Base-by-base conservation (phyloP, 1,140 invertebrate genomes). In the Anoplophora glabripennis region DNA sequence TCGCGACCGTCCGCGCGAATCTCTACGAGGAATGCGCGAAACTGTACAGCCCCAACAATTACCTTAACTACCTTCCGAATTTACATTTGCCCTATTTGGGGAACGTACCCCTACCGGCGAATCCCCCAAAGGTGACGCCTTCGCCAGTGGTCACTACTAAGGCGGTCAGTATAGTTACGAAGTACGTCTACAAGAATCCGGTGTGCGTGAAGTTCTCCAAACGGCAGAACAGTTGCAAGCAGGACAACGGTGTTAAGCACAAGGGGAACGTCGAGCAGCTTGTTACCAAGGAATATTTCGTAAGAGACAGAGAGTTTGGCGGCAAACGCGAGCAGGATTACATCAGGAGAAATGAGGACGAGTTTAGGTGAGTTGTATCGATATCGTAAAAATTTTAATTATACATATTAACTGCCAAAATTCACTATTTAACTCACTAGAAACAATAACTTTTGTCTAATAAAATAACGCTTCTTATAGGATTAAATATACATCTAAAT, bases 121-220 rank as follows among this genome's bases (percentile, higher is more conserved):
- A 51, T 53, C 15, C 59, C 8, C 51, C 56, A 7, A 60, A 47
- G 15, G 64, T 72, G 37, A 62, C 63, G 34, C 70, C 70, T 17
- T 56, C 70, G 18, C 64, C 63, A 42, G 68, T 68, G 33, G 14
- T 62, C 1, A 69, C 65, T 17, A 73, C 68, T 4, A 72, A 70
- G 59, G 67, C 73, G 45, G 58, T 72, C 5, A 70, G 59, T 40
- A 56, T 72, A 4, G 61, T 69, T 15, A 74, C 69, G 5, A 69
- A 69, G 56, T 74, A 72, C 45, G 63, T 74, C 0, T 65, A 67
- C 38, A 67, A 64, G 38, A 74, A 65, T 37, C 72, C 72, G 1
- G 63, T 73, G 37, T 74, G 72, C 52, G 64, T 74, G n/a, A 73
- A 71, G 57, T 59, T 62, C 21, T 65, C 40, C 17, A 67, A 66